Evolutionary conservation across 1,140 invertebrate species (phyloP).

Genomic region (Archivesica marissinica): DNA sequence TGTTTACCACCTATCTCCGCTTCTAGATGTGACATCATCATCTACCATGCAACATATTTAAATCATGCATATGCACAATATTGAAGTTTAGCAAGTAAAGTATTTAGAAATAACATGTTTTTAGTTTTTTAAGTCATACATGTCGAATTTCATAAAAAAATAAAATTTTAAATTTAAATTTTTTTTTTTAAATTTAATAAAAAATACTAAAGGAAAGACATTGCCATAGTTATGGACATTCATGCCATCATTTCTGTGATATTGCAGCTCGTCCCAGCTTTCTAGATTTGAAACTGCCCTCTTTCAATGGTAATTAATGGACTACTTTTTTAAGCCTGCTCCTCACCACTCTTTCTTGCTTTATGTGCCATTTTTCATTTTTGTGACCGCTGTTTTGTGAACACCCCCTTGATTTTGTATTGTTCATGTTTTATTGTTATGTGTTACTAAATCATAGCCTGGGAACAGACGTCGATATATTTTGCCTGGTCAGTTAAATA

Average conservation of each 20-base stretch:
- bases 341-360: constrained; percentile 13
- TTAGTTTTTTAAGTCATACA: neutral
- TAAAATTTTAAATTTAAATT: neutral
- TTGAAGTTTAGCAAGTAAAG: no score
- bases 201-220: no score
- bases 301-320: constrained; percentile 48
- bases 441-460: no score
- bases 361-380: constrained; percentile 19
- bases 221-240: no score
- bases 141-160: neutral
- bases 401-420: neutral
- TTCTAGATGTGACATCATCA: no score
- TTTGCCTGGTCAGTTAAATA: no score
- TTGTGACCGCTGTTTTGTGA: neutral
- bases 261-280: constrained; percentile 98
- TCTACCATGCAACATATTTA: no score
- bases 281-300: constrained; percentile 88
- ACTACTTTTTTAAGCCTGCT: neutral
- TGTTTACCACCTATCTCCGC: no score
- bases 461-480: no score
- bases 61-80: no score
- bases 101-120: no score
- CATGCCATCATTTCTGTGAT: constrained; percentile 59
- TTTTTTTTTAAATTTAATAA: no score
- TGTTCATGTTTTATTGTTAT: neutral